phyloP scores from a whole-genome alignment of 2,113 vertebrate species.

The Stigmatopora nigra region DNA sequence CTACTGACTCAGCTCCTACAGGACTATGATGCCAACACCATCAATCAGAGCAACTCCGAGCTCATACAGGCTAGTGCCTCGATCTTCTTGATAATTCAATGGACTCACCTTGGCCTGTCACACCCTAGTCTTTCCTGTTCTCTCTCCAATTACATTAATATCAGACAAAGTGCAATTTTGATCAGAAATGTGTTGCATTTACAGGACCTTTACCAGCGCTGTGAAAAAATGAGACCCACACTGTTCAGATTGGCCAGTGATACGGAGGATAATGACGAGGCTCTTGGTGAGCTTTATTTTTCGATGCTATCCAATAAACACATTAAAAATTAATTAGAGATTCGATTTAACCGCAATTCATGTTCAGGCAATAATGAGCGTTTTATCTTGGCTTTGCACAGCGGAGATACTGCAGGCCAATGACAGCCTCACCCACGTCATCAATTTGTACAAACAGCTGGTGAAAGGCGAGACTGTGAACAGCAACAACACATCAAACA shows the following conservation, averaged over 20 bases:
- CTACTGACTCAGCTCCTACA: conserved; percentile 90
- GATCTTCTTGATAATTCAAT: too few relatives aligned
- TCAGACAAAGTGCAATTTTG: too few relatives aligned
- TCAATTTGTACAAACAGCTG: conserved; percentile 91
- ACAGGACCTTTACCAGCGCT: conserved; percentile 94
- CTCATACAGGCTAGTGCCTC: conserved; percentile 79
- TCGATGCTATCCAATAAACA: too few relatives aligned
- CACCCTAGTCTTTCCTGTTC: too few relatives aligned
- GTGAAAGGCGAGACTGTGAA: conserved; percentile 91
- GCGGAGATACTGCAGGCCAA: conserved; percentile 98
- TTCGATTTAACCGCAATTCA: background rate
- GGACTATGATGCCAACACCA: conserved; percentile 72
- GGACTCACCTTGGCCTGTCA: too few relatives aligned
- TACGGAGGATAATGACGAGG: conserved; percentile 97
- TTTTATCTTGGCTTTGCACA: conserved; percentile 43
- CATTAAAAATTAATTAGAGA: background rate
- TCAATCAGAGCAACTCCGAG: conserved; percentile 75
- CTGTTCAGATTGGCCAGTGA: conserved; percentile 95
- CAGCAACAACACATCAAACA: conserved; percentile 67
- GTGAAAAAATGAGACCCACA: conserved; percentile 95
- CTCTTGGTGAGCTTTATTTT: conserved; percentile 75
- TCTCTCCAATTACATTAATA: too few relatives aligned
- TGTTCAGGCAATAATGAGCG: background rate
- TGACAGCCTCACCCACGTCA: conserved; percentile 94
- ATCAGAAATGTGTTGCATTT: background rate